Base-by-base conservation (phyloP, 2,113 vertebrate species). In the Mustelus asterias region DNA sequence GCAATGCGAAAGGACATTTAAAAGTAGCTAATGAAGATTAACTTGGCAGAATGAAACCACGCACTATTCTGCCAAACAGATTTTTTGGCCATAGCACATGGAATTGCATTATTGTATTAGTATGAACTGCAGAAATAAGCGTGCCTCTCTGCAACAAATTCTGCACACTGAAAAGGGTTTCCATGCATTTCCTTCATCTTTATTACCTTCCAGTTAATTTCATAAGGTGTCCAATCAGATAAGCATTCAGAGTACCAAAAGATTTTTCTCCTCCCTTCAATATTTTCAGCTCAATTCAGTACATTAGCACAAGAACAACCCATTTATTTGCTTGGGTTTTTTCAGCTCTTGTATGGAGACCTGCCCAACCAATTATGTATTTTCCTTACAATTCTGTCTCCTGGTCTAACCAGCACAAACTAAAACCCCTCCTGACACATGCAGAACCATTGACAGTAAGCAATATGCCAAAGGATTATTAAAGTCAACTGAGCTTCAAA, bases 391-490 rank as follows among this genome's bases (percentile, higher is more conserved):
- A 72, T 29, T 44, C 93, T 54, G 37, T 95, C 24, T 48, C 63
- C 44, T 95, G 93, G 67, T 95, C 24, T 48, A 69, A 95, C 24
- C 67, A 26, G 26, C 41, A 48, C 41, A 44, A 44, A 95, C 10
- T 48, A 72, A 44, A 95, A 95, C 24, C 41, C 93, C 24, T 29
- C 70, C 37, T 18, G 67, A 95, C 72, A 72, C 41, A 72, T 22
- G 69, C 41, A 44, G 37, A 41, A 95, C 37, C 63, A 24, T 6
- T 26, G 93, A 95, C 24, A 95, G 18, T 72, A 72, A 72, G 29
- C 37, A 95, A 95, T 72, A 72, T 95, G 67, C 93, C 65, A 94
- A 95, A 95, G 26, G 93, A 95, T 48, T 48, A 95, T 65, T 93
- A 93, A 93, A 93, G 60, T 44, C 93, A 70, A n/a, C 65, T 70